Conservation (phyloP, 2,888 invertebrate genomes). For the Agriopis aurantiaria region DNA sequence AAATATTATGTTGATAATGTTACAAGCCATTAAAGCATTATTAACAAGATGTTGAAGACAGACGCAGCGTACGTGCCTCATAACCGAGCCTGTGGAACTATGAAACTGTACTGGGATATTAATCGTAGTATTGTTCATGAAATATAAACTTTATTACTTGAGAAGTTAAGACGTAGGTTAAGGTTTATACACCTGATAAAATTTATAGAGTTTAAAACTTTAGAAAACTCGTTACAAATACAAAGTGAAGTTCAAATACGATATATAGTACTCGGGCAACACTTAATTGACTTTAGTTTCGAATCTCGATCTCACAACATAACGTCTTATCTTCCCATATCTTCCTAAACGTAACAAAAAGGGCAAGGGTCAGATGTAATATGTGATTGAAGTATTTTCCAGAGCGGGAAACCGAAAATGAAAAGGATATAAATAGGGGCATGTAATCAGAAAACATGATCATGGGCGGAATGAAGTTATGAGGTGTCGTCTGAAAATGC, state of each 20-base stretch:
- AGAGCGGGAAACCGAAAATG: constrained; percentile 35
- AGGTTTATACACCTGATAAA: not conserved
- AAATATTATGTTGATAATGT: not conserved
- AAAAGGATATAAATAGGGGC: constrained; percentile 33
- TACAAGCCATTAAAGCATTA: not conserved
- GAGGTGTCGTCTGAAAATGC: constrained; percentile 18
- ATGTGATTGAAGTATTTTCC: constrained; percentile 35
- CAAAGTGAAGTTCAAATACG: not conserved
- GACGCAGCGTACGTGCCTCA: not conserved
- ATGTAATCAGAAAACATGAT: constrained; percentile 36
- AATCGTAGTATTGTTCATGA: not conserved
- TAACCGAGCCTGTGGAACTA: not conserved
- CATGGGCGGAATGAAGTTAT: constrained; percentile 27
- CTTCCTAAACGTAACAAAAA: constrained; percentile 23
- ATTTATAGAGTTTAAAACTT: not conserved
- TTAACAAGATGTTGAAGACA: constrained; percentile 1
- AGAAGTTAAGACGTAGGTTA: not conserved
- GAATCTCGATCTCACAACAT: constrained; percentile 1
- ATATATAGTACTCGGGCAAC: no score
- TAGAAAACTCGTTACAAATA: not conserved
- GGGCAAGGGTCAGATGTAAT: constrained; percentile 33
- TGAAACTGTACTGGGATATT: not conserved
- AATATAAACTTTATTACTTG: not conserved
- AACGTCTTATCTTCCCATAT: constrained; percentile 18
- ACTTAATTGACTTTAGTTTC: not conserved